A percentile compares a stretch with the other conserved stretches of the same genome.
These are phyloP conservation scores for Lerista edwardsae DNA, from an alignment of 2,797 vertebrate species.

Conservation along the genomic window DNA sequence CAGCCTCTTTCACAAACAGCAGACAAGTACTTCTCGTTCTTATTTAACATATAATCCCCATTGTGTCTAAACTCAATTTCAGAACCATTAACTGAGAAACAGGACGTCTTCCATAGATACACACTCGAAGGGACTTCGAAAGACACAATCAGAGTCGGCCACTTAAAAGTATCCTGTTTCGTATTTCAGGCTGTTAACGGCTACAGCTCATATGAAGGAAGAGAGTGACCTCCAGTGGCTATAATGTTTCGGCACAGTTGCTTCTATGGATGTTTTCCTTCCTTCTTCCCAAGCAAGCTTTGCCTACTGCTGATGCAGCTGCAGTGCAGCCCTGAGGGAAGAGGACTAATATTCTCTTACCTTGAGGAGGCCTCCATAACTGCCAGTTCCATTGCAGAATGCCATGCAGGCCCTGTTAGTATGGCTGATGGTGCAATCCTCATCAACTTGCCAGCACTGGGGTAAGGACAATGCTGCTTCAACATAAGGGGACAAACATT, in stretches of 20 bases:
- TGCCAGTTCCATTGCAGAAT: too few species aligned
- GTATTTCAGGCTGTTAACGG: not conserved
- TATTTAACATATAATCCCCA: not conserved
- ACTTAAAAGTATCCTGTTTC: not conserved
- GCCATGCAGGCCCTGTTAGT: too few species aligned
- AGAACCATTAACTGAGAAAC: not conserved
- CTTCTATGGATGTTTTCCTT: not conserved
- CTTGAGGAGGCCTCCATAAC: too few species aligned
- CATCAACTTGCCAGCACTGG: too few species aligned
- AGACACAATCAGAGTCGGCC: not conserved
- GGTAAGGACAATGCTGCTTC: too few species aligned
- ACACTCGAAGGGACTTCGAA: not conserved
- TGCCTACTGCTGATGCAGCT: not conserved
- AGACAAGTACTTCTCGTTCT: not conserved
- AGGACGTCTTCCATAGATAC: not conserved
- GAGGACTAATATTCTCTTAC: too few species aligned
- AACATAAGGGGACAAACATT: too few species aligned
- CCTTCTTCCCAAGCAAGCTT: not conserved
- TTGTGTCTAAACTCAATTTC: not conserved
- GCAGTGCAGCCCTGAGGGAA: too few species aligned
- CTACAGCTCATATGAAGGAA: not conserved
- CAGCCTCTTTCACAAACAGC: not conserved
- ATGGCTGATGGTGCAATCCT: too few species aligned
- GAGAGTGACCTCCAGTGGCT: conserved; percentile 12
- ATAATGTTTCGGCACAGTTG: not conserved